Percentiles rank a stretch among this genome's conserved stretches.
Conservation (phyloP, 1,140 invertebrate species). For the Ceratina japonica region DNA sequence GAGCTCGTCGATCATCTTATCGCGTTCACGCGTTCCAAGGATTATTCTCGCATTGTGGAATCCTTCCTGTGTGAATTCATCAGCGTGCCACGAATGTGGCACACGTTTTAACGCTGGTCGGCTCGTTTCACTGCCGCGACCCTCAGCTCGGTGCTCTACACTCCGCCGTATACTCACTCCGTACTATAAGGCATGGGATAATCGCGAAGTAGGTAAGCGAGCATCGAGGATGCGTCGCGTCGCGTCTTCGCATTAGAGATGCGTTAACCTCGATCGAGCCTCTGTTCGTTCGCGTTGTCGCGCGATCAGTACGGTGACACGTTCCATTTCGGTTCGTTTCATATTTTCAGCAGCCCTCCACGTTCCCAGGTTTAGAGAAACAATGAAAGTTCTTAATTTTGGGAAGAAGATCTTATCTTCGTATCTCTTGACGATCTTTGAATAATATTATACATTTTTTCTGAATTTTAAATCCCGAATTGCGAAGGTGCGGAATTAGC, state of each 20-base stretch:
- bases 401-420: not conserved
- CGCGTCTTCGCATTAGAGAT: slow-evolving; percentile 62
- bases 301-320: slow-evolving; percentile 33
- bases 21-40: not conserved
- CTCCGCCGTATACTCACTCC: too few species aligned
- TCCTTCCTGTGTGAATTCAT: slow-evolving; percentile 53
- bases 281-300: slow-evolving; percentile 21
- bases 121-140: slow-evolving; percentile 26
- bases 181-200: slow-evolving; percentile 55
- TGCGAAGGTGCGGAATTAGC: too few species aligned
- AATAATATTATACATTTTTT: too few species aligned
- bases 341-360: not conserved
- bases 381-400: not conserved
- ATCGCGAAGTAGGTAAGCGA: slow-evolving; percentile 71
- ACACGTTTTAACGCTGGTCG: slow-evolving; percentile 65
- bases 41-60: slow-evolving; percentile 33
- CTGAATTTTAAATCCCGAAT: too few species aligned
- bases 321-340: slow-evolving; percentile 2
- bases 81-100: slow-evolving; percentile 64
- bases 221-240: slow-evolving; percentile 59
- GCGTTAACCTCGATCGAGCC: slow-evolving; percentile 71
- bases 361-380: not conserved
- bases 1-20: not conserved
- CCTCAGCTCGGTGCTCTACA: slow-evolving; percentile 14
- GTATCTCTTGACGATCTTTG: not conserved